Evolutionary conservation across 2,797 vertebrate genomes (phyloP), one percentile per base, ranked within the genome.

Genomic region (Poecilia velifera): DNA sequence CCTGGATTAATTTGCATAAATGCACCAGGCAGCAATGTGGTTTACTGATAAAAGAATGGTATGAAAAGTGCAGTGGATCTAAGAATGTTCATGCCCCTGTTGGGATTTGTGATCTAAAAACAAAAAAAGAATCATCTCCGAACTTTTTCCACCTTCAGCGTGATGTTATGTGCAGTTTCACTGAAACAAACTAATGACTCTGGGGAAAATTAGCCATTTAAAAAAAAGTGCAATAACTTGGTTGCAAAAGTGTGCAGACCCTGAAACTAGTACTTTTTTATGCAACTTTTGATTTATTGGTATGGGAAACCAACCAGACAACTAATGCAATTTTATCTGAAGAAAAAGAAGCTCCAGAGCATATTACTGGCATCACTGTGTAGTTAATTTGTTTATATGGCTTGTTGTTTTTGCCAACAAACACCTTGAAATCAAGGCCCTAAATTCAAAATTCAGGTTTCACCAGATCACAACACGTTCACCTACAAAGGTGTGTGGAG

Each of bases 1-100:
- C 82, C 72, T 84, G 92, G 86, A 89, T 93, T 88, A 89, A 85
- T 92, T 95, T 95, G 94, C 95, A 95, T 95, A 93, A 89, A 87
- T 49, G 85, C 82, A 85, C 89, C 88, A 90, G 85, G 85, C 90
- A 92, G 93, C 91, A 72, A 82, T 84, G 90, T 90, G 89, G 82
- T 84, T 82, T 85, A 83, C 68, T 70, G 82, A 84, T 81, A 81
- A 80, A 80, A 82, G 81, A 53, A 76, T 64, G 74, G 72, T 73
- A 77, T 80, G 77, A 86, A 73, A 85, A 64, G 46, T 81, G 71
- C 73, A 76, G 3, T 41, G 41, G 68, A 16, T 71, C 41, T 43
- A 71, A n/a, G 45, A 45, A 41, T 41, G 9, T 28, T n/a, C 25
- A 70, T 41, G 6, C 12, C 68, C 12, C 12, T 71, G 66, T 43